phyloP scores from a whole-genome alignment of 2,888 invertebrate genomes.

The Blera fallax region DNA sequence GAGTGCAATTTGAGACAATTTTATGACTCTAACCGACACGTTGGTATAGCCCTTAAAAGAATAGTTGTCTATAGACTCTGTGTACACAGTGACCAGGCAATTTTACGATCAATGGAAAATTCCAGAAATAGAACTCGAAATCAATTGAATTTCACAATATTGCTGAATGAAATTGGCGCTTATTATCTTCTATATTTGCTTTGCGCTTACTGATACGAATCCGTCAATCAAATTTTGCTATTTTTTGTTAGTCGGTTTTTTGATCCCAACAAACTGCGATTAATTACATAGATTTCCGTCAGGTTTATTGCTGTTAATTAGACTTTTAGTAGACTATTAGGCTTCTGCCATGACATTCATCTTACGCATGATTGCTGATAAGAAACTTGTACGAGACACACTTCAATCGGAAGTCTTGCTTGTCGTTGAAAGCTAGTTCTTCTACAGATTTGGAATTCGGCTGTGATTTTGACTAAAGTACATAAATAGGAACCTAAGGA shows the following conservation, averaged over 20 bases:
- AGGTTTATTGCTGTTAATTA: slow-evolving; percentile 7
- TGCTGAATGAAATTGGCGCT: not conserved
- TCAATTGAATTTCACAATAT: not conserved
- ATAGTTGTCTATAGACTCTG: no score
- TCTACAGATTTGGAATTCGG: no score
- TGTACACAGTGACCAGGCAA: not conserved
- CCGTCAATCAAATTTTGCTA: not conserved
- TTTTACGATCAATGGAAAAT: slow-evolving; percentile 4
- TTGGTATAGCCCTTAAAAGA: no score
- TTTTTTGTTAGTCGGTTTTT: not conserved
- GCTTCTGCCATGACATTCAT: not conserved
- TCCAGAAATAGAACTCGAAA: not conserved
- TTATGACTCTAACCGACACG: not conserved
- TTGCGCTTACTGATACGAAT: not conserved
- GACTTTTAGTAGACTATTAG: not conserved
- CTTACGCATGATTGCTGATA: not conserved
- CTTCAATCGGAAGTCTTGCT: no score
- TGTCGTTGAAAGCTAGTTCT: no score
- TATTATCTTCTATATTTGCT: not conserved
- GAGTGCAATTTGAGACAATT: not conserved
- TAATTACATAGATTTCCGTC: not conserved
- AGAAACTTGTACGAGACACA: not conserved
- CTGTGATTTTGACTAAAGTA: no score
- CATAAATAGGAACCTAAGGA: no score
- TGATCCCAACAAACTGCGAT: not conserved